Percentiles rank a stretch among this genome's conserved stretches.
Evolutionary conservation across 2,888 invertebrate genomes (phyloP).

Genomic region (Hermodice carunculata): DNA sequence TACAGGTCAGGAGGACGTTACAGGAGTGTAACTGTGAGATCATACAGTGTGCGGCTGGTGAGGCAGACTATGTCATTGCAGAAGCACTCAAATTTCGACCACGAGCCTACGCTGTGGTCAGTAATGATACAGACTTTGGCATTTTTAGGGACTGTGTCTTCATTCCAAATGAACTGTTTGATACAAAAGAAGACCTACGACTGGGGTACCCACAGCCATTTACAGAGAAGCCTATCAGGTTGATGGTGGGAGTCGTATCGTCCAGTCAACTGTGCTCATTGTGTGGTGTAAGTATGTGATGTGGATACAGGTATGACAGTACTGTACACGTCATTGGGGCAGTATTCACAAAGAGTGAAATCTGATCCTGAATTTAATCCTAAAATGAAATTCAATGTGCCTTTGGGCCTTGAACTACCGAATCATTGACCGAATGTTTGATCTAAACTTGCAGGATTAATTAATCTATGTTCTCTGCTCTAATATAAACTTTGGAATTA

Average conservation of each 20-base stretch:
- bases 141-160: conserved; percentile 54
- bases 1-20: conserved; percentile 48
- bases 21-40: conserved; percentile 54
- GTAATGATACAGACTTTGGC: conserved; percentile 66
- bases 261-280: no score
- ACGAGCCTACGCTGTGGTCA: conserved; percentile 59
- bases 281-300: no score
- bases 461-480: no score
- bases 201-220: conserved; percentile 37
- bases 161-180: conserved; percentile 60
- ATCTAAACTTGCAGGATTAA: no score
- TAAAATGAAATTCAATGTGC: no score
- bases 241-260: conserved; percentile 54
- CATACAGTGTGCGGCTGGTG: conserved; percentile 49
- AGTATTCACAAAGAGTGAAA: no score
- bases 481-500: no score
- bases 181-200: conserved; percentile 54
- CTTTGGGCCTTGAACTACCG: no score
- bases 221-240: conserved; percentile 50
- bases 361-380: no score
- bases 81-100: conserved; percentile 49
- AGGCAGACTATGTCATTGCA: conserved; percentile 60
- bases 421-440: no score
- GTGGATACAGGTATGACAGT: no score
- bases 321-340: no score